These are phyloP conservation scores for Hipposideros larvatus DNA, from an alignment of 2,797 vertebrate genomes.

Conservation along the genomic window DNA sequence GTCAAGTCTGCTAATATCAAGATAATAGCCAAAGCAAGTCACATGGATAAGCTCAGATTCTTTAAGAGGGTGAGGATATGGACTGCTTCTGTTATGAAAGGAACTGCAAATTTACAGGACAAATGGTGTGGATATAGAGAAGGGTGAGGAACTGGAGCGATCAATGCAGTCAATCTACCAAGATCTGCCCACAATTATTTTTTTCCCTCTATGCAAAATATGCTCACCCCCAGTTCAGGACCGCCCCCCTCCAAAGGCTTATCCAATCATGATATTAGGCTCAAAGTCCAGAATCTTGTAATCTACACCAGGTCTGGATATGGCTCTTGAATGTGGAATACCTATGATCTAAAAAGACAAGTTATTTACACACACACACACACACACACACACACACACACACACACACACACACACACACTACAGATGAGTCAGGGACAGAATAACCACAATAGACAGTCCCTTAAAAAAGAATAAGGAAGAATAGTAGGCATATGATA, in stretches of 20 bases:
- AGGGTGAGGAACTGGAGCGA: not conserved
- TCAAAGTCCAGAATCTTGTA: not conserved
- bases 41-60: not conserved
- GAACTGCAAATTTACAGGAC: not conserved
- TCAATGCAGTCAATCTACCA: no score
- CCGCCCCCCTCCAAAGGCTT: not conserved
- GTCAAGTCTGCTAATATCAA: not conserved
- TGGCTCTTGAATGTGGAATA: not conserved
- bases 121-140: not conserved
- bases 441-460: not conserved
- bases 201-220: not conserved
- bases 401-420: not conserved
- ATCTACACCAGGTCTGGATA: not conserved
- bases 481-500: not conserved
- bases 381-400: not conserved
- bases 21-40: not conserved
- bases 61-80: not conserved
- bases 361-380: not conserved
- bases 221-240: not conserved
- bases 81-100: not conserved
- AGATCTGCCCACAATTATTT: not conserved
- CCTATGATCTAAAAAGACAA: not conserved
- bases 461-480: not conserved
- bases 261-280: not conserved
- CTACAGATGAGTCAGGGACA: not conserved